These are phyloP conservation scores for Brachylomia viminalis DNA, from an alignment of 2,888 invertebrate genomes.

Conservation along the genomic window DNA sequence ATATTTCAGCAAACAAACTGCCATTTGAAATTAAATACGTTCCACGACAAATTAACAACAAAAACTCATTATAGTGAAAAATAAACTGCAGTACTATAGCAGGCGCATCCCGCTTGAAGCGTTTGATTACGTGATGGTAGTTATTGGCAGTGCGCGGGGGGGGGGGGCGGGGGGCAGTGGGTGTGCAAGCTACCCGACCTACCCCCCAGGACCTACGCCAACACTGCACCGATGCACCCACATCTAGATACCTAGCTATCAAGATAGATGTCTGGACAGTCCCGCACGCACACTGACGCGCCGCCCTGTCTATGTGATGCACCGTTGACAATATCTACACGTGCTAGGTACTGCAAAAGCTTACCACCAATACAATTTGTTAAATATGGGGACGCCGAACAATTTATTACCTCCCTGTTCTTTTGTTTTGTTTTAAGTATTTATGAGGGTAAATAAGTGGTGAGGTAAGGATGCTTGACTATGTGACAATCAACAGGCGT, in stretches of 20 bases:
- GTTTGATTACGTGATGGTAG: conserved; percentile 82
- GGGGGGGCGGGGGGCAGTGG: conserved; percentile 46
- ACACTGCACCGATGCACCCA: conserved; percentile 87
- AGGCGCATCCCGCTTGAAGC: conserved; percentile 68
- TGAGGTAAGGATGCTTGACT: background rate
- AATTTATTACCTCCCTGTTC: conserved; percentile 26
- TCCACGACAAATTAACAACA: conserved; percentile 60
- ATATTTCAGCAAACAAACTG: conserved; percentile 39
- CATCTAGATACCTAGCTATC: conserved; percentile 82
- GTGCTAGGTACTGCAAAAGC: conserved; percentile 32
- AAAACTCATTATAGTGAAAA: conserved; percentile 75
- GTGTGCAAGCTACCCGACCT: conserved; percentile 68
- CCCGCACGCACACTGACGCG: conserved; percentile 59
- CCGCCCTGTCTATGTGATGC: conserved; percentile 38
- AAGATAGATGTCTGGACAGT: conserved; percentile 74
- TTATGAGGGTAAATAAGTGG: background rate
- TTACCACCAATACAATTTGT: conserved; percentile 54
- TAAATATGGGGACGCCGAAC: conserved; percentile 24
- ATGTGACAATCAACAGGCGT: conserved; percentile 4
- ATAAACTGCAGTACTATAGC: conserved; percentile 70
- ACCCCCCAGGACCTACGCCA: conserved; percentile 87
- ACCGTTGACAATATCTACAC: conserved; percentile 56
- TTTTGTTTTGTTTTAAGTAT: conserved; percentile 20
- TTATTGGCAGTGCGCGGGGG: conserved; percentile 69
- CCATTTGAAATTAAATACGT: conserved; percentile 44